Base-by-base conservation (phyloP, 1,140 invertebrate genomes). In the Magallana angulata region DNA sequence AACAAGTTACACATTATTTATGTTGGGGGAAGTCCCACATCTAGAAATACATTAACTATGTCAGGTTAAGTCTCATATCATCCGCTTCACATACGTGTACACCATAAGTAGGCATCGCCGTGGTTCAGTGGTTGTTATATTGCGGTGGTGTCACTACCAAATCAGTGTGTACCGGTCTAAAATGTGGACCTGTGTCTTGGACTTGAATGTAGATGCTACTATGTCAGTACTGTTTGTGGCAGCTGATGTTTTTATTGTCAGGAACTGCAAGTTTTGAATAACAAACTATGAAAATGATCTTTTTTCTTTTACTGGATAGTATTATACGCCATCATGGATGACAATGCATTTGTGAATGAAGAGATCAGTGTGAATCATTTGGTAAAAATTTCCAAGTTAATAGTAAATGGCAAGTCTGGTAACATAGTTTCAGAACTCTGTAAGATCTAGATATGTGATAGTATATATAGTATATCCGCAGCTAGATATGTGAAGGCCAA, bases 211-310 rank as follows among this genome's bases (percentile, higher is more conserved):
- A 2, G 12, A 12, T 62, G 60, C 60, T 62, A 62, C 7, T 4
- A 6, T 11, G 60, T 62, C 60, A 16, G 11, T 62, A 62, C 36
- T 64, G 16, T 64, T 36, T 71, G 68, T 71, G 68, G 68, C 68
- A 71, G 68, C 68, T 71, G 68, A 71, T 71, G 24, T 71, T 71
- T 36, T n/a, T 71, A 30, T 71, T 71, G 24, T 64, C 68, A 71
- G 18, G 24, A 71, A 76, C 24, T 76, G 24, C 18, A 11, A 24
- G 24, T 76, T 76, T 76, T 71, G 36, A 71, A 30, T 76, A 30
- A 64, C 1, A 16, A 64, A n/a, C 16, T 3, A 48, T 48, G 6
- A 48, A 48, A 18, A 64, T 14, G n/a, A 64, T 64, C 18, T 64
- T 16, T 5, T 64, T 64, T n/a, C 18, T 64, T 64, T 16, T 7